Evolutionary conservation across 2,797 vertebrate species (phyloP), one percentile per base, ranked within the genome.

Genomic region (Fistularia commersonii): DNA sequence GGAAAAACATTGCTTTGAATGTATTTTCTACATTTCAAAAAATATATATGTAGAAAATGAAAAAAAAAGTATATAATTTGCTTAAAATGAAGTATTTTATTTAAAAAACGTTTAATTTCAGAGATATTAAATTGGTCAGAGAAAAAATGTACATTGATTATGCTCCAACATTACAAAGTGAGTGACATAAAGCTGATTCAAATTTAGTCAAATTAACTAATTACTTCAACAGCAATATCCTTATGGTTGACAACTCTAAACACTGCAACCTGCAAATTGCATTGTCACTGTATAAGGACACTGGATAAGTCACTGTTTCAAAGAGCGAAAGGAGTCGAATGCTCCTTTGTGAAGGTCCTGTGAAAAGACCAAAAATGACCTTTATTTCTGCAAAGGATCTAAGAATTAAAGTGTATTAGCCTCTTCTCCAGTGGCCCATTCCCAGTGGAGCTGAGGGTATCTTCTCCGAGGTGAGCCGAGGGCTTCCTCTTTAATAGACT

Each of bases 341-440:
- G 8, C 45, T 12, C 12, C 42, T 62, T 49, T 61, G 38, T 71
- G n/a, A 14, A 11, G 62, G 61, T 9, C 61, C 61, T 49, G 56
- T 65, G 42, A 66, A 71, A 73, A 51, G 57, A 79, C 76, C 63
- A 61, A 54, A 76, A 74, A 62, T 70, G 64, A 77, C 80, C 79
- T 41, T 51, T 37, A 35, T 56, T 40, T 23, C 64, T 66, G 69
- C 39, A 60, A 70, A 77, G 66, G 53, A 64, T 53, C 48, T 8
- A 66, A 32, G 62, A 80, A 84, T 85, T 79, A 74, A 73, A 84
- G 81, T 71, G 69, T 80, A 83, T 83, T 78, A 76, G 69, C 49
- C 49, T 54, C 57, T 58, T 63, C 61, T 36, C 15, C 38, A 23
- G 48, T 48, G 23, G 57, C 39, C 66, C 15, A 39, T 65, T 74